These are phyloP conservation scores for Tapirus indicus DNA, from an alignment of 2,797 vertebrate genomes.

Conservation along the genomic window DNA sequence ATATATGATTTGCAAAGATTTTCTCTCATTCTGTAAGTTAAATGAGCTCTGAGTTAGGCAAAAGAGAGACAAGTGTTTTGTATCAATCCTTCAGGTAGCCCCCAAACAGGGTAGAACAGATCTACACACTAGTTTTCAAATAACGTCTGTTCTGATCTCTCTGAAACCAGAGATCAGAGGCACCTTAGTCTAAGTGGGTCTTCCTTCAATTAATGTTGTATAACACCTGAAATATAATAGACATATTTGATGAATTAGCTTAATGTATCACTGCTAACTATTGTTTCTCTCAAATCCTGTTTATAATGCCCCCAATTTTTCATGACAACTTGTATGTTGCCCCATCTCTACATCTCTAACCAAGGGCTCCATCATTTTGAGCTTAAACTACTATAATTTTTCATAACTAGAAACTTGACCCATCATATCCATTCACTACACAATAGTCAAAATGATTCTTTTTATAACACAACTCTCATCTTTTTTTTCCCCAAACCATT, in stretches of 20 bases:
- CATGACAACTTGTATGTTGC: not conserved
- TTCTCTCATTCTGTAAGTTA: not conserved
- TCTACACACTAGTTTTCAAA: not conserved
- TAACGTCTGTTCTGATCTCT: not conserved
- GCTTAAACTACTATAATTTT: not conserved
- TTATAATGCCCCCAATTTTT: not conserved
- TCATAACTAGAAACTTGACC: not conserved
- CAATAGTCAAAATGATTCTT: not conserved
- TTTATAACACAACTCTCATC: not conserved
- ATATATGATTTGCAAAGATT: not conserved
- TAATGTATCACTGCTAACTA: not conserved
- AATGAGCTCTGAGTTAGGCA: not conserved
- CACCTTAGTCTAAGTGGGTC: not conserved
- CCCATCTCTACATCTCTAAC: not conserved
- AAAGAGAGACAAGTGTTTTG: not conserved
- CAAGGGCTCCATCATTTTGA: not conserved
- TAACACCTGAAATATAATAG: not conserved
- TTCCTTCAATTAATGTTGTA: not conserved
- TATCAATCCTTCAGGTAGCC: not conserved
- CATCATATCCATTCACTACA: not conserved
- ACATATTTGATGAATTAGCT: not conserved
- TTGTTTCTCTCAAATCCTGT: not conserved
- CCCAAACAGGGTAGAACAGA: not conserved
- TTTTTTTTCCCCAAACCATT: not conserved
- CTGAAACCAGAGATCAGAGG: not conserved